These are phyloP conservation scores for Brachirus orientalis DNA, from an alignment of 2,113 vertebrate genomes.

Conservation along the genomic window DNA sequence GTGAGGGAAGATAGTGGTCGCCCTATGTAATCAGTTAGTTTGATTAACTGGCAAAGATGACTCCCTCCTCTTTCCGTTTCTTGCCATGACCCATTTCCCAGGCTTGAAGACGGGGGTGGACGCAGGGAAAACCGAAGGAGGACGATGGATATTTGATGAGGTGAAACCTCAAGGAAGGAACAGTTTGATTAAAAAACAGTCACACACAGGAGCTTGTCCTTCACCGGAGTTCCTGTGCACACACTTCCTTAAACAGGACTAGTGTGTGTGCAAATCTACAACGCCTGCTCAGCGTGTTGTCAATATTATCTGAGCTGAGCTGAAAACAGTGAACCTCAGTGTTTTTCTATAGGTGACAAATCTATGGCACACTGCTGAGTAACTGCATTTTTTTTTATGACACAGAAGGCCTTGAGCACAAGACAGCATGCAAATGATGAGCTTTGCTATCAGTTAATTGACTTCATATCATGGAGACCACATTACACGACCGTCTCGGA, in stretches of 20 bases:
- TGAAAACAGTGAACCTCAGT: background rate
- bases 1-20: constrained; percentile 1
- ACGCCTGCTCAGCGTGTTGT: background rate
- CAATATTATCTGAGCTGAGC: background rate
- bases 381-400: constrained; percentile 1
- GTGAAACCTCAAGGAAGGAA: constrained; percentile 18
- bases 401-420: constrained; percentile 10
- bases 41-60: constrained; percentile 39
- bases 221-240: constrained; percentile 19
- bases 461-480: constrained; percentile 14
- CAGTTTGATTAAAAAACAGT: background rate
- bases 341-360: background rate
- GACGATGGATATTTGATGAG: constrained; percentile 65
- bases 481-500: constrained; percentile 1
- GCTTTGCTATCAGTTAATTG: constrained; percentile 30
- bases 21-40: constrained; percentile 24
- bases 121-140: constrained; percentile 41
- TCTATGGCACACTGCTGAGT: constrained; percentile 6
- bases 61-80: constrained; percentile 19
- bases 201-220: background rate
- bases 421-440: background rate
- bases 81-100: constrained; percentile 59
- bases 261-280: background rate
- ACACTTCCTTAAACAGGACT: constrained; percentile 21
- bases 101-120: constrained; percentile 2